Conservation (phyloP, 2,113 vertebrate species). For the Datnioides undecimradiatus region DNA sequence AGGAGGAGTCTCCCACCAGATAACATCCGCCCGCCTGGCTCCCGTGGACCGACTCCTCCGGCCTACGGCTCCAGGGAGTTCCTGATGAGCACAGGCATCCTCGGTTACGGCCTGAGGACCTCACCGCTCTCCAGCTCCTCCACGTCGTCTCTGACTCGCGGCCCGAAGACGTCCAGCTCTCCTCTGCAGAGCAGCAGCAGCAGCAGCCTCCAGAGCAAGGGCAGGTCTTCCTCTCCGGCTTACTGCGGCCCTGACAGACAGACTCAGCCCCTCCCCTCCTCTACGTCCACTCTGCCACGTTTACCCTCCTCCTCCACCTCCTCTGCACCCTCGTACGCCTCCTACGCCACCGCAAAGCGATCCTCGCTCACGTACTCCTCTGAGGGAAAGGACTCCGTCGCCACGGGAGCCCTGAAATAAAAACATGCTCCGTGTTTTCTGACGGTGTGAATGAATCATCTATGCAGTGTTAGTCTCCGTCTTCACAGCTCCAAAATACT, state of each 20-base stretch:
- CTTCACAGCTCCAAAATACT: constrained; percentile 57
- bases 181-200: constrained; percentile 92
- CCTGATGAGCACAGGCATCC: constrained; percentile 87
- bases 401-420: constrained; percentile 66
- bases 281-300: constrained; percentile 86
- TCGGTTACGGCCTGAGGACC: constrained; percentile 87
- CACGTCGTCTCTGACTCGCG: constrained; percentile 86
- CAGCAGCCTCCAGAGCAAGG: constrained; percentile 86
- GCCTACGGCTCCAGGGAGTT: constrained; percentile 93
- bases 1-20: constrained; percentile 91
- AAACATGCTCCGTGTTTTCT: constrained; percentile 27
- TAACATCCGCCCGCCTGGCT: constrained; percentile 70
- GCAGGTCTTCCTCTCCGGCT: constrained; percentile 78
- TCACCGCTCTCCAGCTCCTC: constrained; percentile 90
- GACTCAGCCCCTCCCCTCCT: constrained; percentile 86
- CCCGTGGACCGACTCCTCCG: constrained; percentile 81
- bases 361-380: constrained; percentile 69
- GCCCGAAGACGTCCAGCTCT: constrained; percentile 89
- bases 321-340: constrained; percentile 79
- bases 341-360: constrained; percentile 66
- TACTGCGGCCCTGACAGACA: constrained; percentile 89
- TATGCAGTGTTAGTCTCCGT: constrained; percentile 75
- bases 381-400: constrained; percentile 69
- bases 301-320: constrained; percentile 88
- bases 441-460: constrained; percentile 70